phyloP scores from a whole-genome alignment of 2,113 vertebrate species.

The Ophiodon elongatus region DNA sequence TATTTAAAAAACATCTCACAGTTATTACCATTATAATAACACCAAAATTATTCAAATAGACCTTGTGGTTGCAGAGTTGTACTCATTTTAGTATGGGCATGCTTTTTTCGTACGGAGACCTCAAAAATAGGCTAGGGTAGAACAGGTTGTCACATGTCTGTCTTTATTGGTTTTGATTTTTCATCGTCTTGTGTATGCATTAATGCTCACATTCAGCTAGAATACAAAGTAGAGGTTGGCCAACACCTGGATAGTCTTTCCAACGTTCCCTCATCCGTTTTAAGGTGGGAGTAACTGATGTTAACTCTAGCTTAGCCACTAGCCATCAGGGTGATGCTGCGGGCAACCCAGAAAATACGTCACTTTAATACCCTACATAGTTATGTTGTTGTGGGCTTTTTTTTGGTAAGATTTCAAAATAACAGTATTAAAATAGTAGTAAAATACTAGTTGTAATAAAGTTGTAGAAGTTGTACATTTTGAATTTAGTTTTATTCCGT shows the following conservation, averaged over 20 bases:
- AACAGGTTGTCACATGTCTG: neutral
- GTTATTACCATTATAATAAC: too few relatives aligned
- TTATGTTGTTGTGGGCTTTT: neutral
- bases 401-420: too few relatives aligned
- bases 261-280: neutral
- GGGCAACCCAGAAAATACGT: neutral
- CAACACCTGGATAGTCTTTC: neutral
- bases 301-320: neutral
- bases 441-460: neutral
- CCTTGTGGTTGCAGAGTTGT: too few relatives aligned
- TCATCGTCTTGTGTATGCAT: neutral
- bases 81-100: too few relatives aligned
- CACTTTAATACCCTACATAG: neutral
- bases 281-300: neutral
- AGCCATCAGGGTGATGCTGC: neutral
- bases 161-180: neutral
- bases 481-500: too few relatives aligned
- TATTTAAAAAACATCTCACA: too few relatives aligned
- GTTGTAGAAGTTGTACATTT: neutral
- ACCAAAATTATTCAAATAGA: too few relatives aligned
- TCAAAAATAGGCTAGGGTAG: too few relatives aligned
- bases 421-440: neutral
- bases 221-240: neutral
- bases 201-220: neutral
- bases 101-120: too few relatives aligned